Evolutionary conservation across 2,888 invertebrate genomes (phyloP), one percentile per base, ranked within the genome.

Genomic region (Tenthredo amoena): DNA sequence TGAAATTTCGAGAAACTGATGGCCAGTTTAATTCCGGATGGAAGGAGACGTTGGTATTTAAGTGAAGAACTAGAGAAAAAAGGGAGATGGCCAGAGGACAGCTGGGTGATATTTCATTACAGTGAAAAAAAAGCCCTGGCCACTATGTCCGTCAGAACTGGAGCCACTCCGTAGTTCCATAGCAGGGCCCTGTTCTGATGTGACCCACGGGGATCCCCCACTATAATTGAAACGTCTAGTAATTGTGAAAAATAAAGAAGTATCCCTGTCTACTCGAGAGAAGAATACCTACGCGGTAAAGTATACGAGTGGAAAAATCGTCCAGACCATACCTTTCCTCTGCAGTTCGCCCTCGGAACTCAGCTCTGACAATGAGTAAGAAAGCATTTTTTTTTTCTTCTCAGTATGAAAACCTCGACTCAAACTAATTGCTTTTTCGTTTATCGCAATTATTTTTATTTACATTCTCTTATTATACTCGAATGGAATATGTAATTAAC

Each of bases 191-290:
- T 40, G 62, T 81, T 58, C 81, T 81, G 81, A 81, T 83, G 83
- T 83, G 83, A 83, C 83, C 83, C 83, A 47, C 71, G 50, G 83
- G 83, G 71, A 83, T 68, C 34, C 47, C 43, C 43, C 83, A 68
- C 83, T 83, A 68, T 83, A 83, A 83, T 83, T 83, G 83, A 83
- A 83, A 83, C 83, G 83, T 83, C 83, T 43, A 68, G 83, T 83
- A 83, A 83, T 83, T 83, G 83, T 68, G 68, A 50, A 83, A 83
- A 83, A 83, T 83, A 83, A 83, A 83, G 68, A 68, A 68, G 50
- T 71, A 31, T 21, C 26, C 83, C 81, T 81, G 77, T 81, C 81
- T 81, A 37, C 62, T 50, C n/a, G 31, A 77, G 77, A 77, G 26
- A 77, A 55, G 77, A 50, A 55, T 47, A 77, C 77, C 50, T n/a